Base-by-base conservation (phyloP, 1,140 invertebrate genomes). In the Tetragonula clypearis region DNA sequence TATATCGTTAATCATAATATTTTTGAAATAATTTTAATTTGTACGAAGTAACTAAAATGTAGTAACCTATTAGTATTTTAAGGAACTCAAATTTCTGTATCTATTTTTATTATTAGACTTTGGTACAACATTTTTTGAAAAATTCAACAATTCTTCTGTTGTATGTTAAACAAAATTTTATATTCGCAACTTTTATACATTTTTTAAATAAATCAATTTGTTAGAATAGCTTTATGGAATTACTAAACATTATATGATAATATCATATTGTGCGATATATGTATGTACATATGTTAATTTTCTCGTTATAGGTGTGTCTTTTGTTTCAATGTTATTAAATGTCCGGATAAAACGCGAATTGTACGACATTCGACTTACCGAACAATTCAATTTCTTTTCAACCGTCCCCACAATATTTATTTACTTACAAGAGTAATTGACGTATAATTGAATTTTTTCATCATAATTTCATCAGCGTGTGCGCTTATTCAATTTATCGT, bases 131-230 rank as follows among this genome's bases (percentile, higher is more conserved):
- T 84, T 71, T 71, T 21, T 49, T 49, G 41, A 49, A 49, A 49
- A 53, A 62, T 35, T 53, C 26, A 41, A 58, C 62, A 19, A 79
- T 55, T 77, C 74, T 41, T 35, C 19, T 53, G 53, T 82, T 62
- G 55, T 84, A 66, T 35, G 71, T 85, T 62, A n/a, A 65, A 35
- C 53, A n/a, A 86, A 69, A 77, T 79, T 88, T 89, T 88, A 88
- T 88, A 82, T 88, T 90, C 78, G 85, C 60, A 72, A 89, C 49
- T 91, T 92, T 91, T 91, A 90, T 92, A 92, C 68, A 90, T 82
- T 92, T 92, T 92, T 91, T 89, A 88, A 92, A 91, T 92, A 92
- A 92, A 92, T 85, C 77, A 17, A 91, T 91, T 89, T 91, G 85
- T 92, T 92, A 85, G 79, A 86, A 78, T 55, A 58, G 79, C 30